phyloP scores from a whole-genome alignment of 2,797 vertebrate species.

The Philypnodon macrostomus region DNA sequence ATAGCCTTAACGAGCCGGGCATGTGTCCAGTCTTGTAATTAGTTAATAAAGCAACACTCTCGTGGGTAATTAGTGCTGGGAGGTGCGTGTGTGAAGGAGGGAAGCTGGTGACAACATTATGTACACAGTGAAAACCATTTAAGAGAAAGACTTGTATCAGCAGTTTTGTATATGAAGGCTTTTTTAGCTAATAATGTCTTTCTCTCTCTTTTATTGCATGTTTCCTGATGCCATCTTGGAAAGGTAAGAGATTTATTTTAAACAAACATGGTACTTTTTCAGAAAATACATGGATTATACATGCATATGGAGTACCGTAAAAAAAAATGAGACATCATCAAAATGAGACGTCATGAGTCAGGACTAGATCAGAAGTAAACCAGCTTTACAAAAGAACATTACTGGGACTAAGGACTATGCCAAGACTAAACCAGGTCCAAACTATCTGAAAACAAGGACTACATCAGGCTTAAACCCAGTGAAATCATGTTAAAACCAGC shows the following conservation, averaged over 20 bases:
- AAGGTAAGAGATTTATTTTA: constrained; percentile 73
- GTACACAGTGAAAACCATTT: constrained; percentile 44
- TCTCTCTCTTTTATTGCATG: constrained; percentile 12
- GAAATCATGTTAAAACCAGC: too few species aligned
- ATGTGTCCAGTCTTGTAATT: constrained; percentile 97
- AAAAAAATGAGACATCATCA: too few species aligned
- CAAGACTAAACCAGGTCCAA: too few species aligned
- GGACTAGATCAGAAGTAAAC: too few species aligned
- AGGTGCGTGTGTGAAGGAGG: constrained; percentile 89
- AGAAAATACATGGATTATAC: too few species aligned
- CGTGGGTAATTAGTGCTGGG: constrained; percentile 92
- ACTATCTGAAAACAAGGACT: too few species aligned
- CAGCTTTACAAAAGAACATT: too few species aligned
- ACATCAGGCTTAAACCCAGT: too few species aligned
- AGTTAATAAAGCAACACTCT: constrained; percentile 94
- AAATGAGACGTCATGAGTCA: too few species aligned
- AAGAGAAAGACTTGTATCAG: not conserved
- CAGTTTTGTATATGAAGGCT: constrained; percentile 1
- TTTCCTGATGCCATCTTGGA: constrained; percentile 7
- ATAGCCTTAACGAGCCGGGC: constrained; percentile 91
- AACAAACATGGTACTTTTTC: too few species aligned
- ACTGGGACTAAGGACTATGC: too few species aligned
- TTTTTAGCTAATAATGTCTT: constrained; percentile 21
- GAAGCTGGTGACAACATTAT: constrained; percentile 87
- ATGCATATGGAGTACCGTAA: too few species aligned